Conservation (phyloP, 2,797 vertebrate genomes). For the Coranthus polyacanthus region DNA sequence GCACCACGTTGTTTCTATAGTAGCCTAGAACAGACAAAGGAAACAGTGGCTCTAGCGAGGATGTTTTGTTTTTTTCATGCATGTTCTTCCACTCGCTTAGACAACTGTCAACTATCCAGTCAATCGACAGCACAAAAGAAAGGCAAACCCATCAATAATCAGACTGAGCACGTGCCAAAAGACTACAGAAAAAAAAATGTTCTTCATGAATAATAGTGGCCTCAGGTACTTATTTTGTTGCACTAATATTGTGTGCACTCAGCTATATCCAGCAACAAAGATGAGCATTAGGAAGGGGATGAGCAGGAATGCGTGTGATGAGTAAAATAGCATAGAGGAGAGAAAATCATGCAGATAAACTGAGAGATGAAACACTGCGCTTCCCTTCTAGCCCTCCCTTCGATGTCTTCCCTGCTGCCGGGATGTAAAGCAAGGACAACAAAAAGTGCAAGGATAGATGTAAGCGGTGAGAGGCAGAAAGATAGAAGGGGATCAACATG, state of each 20-base stretch:
- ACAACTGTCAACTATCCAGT: too few relatives aligned
- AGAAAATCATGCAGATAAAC: slow-evolving; percentile 17
- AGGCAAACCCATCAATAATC: too few relatives aligned
- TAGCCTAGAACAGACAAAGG: neutral
- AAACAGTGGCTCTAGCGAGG: neutral
- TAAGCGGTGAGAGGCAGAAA: slow-evolving; percentile 31
- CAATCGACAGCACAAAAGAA: too few relatives aligned
- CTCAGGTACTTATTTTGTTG: slow-evolving; percentile 39
- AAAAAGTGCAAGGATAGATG: slow-evolving; percentile 55
- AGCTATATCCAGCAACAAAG: slow-evolving; percentile 50
- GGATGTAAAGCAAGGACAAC: slow-evolving; percentile 57
- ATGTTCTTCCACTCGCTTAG: too few relatives aligned
- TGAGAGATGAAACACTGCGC: slow-evolving; percentile 51
- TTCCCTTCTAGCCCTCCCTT: neutral
- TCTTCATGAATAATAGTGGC: slow-evolving; percentile 53
- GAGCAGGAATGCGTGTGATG: slow-evolving; percentile 37
- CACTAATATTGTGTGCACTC: slow-evolving; percentile 53
- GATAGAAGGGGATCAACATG: slow-evolving; percentile 55
- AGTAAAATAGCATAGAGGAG: slow-evolving; percentile 10
- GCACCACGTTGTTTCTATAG: too few relatives aligned
- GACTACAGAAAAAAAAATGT: slow-evolving; percentile 22
- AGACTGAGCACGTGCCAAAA: too few relatives aligned
- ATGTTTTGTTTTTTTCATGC: too few relatives aligned
- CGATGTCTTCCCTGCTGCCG: neutral
- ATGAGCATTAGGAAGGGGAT: slow-evolving; percentile 36